Base-by-base conservation (phyloP, 2,797 vertebrate genomes). In the Crenichthys baileyi region DNA sequence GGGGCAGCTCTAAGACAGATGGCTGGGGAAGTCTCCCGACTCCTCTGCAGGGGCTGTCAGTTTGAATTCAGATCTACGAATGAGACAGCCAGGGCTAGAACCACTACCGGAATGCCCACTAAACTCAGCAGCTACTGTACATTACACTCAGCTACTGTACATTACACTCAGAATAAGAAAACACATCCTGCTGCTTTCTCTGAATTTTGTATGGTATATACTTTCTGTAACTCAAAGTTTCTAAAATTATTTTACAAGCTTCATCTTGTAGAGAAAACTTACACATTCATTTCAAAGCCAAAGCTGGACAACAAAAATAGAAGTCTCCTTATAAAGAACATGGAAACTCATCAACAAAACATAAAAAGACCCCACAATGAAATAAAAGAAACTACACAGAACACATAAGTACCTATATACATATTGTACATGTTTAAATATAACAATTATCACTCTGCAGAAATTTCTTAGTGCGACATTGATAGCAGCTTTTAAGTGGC, bases 1-100 rank as follows among this genome's bases (percentile, higher is more conserved):
- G 95, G 94, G 92, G 93, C 83, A 91, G 86, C 89, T 93, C 90
- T 83, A 89, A 93, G 95, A 96, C 97, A 97, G 96, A 97, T 97
- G 97, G 97, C 94, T 91, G 92, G 93, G 94, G 94, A 95, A 95
- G 94, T 95, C 92, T 95, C 91, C 92, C 94, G 93, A 94, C 92
- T 95, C 94, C 89, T 93, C 93, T 93, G 90, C 89, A 89, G 93
- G 93, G 90, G 93, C 89, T 94, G 94, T 94, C 92, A 94, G 91
- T 93, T 94, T 90, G 83, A 83, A 94, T 94, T 95, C 91, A 89
- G 74, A 89, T 87, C 79, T 88, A 88, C 83, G 86, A 83, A 89
- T 80, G 89, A 93, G 88, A 93, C 88, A 75, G 83, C 88, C 87
- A 75, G 76, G 80, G 77, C 87, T 89, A 89, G 87, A 91, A 89